Base-by-base conservation (phyloP, 53 echinoderm and acorn worm genomes). In the Echinometra lucunter region DNA sequence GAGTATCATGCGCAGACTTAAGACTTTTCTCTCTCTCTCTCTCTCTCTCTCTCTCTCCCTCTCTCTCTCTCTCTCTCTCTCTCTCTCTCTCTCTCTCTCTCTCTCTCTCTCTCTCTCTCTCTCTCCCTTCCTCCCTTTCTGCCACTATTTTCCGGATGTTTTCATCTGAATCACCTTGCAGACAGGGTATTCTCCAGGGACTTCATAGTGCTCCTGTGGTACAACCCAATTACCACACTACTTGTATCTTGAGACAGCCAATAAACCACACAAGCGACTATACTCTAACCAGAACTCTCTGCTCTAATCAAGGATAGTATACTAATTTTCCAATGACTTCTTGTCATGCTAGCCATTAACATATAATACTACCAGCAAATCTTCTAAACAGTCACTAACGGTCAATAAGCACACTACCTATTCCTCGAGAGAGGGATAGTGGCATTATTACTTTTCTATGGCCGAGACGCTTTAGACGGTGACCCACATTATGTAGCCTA, bases 31-130 rank as follows among this genome's bases (percentile, higher is more conserved):
- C 88, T 88, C 88, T 88, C 57, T 88, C 88, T 88, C 88, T 88
- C 88, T 88, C 88, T 88, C 88, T 88, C 88, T 57, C 88, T 57
- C 88, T 88, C 45, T 49, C 85, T 85, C 85, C 55, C 88, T 30
- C 56, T 88, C 55, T 88, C 88, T 53, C 56, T 88, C 30, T 88
- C 88, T 49, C 88, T 53, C 57, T 88, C 57, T 57, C 57, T 47
- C 85, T 47, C 42, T 85, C 49, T 88, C 55, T 88, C 88, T 57
- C 57, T 55, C 56, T 56, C 88, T 56, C 57, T 87, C 87, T 87
- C 45, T 87, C 87, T 87, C 87, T 87, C 87, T 87, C 87, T 49
- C 88, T 57, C 57, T 55, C 53, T 88, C 88, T 88, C 56, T 88
- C 88, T 88, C 88, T 88, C 88, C 38, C 56, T 21, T 30, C 42